Evolutionary conservation across 2,113 vertebrate species (phyloP), one percentile per base, ranked within the genome.

Genomic region (Gila orcuttii): DNA sequence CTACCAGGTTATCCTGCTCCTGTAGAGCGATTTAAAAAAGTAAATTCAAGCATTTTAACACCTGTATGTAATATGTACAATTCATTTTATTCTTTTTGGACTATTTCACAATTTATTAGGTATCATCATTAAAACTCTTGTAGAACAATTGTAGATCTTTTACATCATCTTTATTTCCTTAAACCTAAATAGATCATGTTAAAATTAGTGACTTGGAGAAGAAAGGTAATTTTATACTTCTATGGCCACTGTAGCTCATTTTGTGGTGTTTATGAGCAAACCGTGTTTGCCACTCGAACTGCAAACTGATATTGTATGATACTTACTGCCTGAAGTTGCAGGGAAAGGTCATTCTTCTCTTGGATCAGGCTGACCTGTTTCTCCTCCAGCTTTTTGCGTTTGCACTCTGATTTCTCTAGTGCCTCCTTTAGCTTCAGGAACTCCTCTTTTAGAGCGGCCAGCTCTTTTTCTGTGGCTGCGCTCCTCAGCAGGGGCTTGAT

Each of bases 1-100:
- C 97, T 1, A 96, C 96, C 76, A 99, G 94, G 90, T 97, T 99
- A 88, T 99, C 98, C 87, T 99, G 97, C 88, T 99, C 98, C 97
- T 99, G 79, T 39, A 50, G 28, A 62, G 36, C 7, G n/a, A 52
- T 21, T 52, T 4, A 23, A 3, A 60, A 42, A 25, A 59, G 19
- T 33, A 1, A 0, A 5, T 39, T 82, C 5, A 74, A 39, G 2
- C n/a, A 33, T n/a, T 59, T 57, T 64, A 21, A 47, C 36, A 66
- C 2, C 4, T 47, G 47, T 28, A 28, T 28, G 28, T 28, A 69
- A 69, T 28, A 19, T 28, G 25, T 19, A 76, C n/a, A 15, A 50
- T 17, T 28, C 0, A 28, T 76, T 45, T 2, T 3, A 28, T n/a
- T 23, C 9, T n/a, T 73, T 42, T 42, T n/a, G 11, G 21, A 73